Evolutionary conservation across 2,797 vertebrate species (phyloP), one percentile per base, ranked within the genome.

Genomic region (Myripristis jacobus): DNA sequence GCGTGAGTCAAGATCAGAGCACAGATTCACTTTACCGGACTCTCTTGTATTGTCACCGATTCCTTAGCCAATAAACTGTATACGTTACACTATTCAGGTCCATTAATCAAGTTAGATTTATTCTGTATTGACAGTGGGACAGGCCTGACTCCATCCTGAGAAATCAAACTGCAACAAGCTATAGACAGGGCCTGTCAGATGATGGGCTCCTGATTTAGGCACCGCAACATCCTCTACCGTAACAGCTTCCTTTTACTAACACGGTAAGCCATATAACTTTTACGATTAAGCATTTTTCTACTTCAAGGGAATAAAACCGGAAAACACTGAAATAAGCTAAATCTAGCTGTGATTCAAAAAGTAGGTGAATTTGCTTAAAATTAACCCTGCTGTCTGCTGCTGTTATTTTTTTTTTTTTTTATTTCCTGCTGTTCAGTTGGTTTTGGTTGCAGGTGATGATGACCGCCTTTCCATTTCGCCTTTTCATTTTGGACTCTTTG

Each of bases 1-100:
- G 25, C 78, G 80, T 84, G 69, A 82, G 75, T 72, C 24, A 67
- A 74, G 31, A 74, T 84, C 46, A 76, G 57, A 86, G 53, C 19
- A 75, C 46, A 74, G 50, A 77, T 72, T 60, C 54, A 70, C 31
- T 71, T 58, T 64, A 75, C 43, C 46, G 66, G 24, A 54, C 55
- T 19, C 55, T 68, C 22, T 75, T 61, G 51, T 70, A 77, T 69
- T 47, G 67, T 25, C 27, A n/a, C 47, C 70, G 43, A 78, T 76
- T 82, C 63, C 53, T 29, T 16, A 4, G 12, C 25, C 24, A 61
- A 60, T 66, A 53, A 53, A 21, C 18, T 24, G 38, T 54, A 43
- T 25, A 48, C 22, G 51, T 66, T 55, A 34, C 51, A 64, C 63
- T 61, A 67, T 19, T 50, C 43, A 64, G 61, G 18, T 66, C 61